phyloP scores from a whole-genome alignment of 2,888 invertebrate genomes.

The Hyposoter didymator region DNA sequence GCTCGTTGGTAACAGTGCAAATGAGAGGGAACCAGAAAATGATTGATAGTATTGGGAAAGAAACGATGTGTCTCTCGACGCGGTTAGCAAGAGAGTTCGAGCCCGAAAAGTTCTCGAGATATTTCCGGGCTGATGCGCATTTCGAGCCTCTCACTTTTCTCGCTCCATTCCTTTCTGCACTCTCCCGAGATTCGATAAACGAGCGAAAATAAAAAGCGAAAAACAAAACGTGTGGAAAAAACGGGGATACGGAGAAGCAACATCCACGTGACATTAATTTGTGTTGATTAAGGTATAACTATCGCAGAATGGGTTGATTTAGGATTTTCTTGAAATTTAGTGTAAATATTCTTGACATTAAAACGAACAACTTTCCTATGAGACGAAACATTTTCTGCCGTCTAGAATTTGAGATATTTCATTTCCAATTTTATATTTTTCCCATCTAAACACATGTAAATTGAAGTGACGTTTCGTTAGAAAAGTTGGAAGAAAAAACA shows the following conservation, averaged over 20 bases:
- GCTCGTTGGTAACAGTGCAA: neutral
- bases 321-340: too few species aligned
- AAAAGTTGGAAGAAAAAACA: too few species aligned
- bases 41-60: constrained; percentile 49
- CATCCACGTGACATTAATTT: constrained; percentile 41
- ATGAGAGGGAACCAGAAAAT: constrained; percentile 12
- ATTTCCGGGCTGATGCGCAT: constrained; percentile 40
- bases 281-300: too few species aligned
- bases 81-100: constrained; percentile 49
- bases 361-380: too few species aligned
- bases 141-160: constrained; percentile 23
- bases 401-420: too few species aligned
- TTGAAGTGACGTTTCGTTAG: too few species aligned
- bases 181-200: constrained; percentile 18
- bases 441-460: too few species aligned
- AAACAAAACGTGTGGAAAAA: constrained; percentile 17
- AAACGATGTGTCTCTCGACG: constrained; percentile 45
- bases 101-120: constrained; percentile 34
- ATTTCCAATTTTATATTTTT: too few species aligned
- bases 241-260: constrained; percentile 18
- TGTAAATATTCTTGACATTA: too few species aligned
- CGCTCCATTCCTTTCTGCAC: constrained; percentile 33
- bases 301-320: too few species aligned
- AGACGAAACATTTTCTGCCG: too few species aligned
- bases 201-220: constrained; percentile 22